Conservation (phyloP, 2,113 vertebrate species). For the Equus quagga region DNA sequence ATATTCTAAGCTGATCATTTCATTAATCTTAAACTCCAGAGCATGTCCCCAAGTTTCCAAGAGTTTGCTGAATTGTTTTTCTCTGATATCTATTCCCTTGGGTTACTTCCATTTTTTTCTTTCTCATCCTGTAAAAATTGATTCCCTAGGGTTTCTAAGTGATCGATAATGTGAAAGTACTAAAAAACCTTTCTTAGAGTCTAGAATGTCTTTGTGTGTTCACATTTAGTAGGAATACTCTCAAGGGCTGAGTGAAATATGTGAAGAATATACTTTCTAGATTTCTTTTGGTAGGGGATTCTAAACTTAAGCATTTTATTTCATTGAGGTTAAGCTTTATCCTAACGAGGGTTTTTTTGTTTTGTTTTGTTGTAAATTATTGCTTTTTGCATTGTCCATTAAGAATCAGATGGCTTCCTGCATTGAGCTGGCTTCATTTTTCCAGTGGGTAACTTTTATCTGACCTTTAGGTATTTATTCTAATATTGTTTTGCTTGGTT, state of each 20-base stretch:
- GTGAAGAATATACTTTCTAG: background rate
- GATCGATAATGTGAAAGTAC: slow-evolving; percentile 43
- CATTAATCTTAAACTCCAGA: slow-evolving; percentile 66
- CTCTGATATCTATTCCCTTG: slow-evolving; percentile 42
- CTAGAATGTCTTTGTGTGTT: background rate
- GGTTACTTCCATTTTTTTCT: background rate
- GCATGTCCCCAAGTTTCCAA: slow-evolving; percentile 13
- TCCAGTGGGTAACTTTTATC: slow-evolving; percentile 31
- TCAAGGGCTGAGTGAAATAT: slow-evolving; percentile 34
- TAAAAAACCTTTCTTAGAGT: slow-evolving; percentile 29
- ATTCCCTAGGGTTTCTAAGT: slow-evolving; percentile 55
- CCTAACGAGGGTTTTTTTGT: background rate
- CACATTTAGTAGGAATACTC: background rate
- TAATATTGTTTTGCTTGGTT: slow-evolving; percentile 56
- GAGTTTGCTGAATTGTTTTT: slow-evolving; percentile 46
- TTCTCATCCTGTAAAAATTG: background rate
- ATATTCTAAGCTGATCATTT: slow-evolving; percentile 60
- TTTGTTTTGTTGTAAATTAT: slow-evolving; percentile 35
- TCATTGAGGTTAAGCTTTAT: slow-evolving; percentile 1
- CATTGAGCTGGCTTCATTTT: slow-evolving; percentile 15
- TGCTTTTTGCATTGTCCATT: background rate
- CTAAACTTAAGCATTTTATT: slow-evolving; percentile 21
- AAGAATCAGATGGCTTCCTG: background rate
- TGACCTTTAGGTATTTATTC: slow-evolving; percentile 44
- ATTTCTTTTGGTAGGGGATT: slow-evolving; percentile 1